Evolutionary conservation across 2,888 invertebrate species (phyloP), one percentile per base, ranked within the genome.

Genomic region (Netelia fuscicornis): DNA sequence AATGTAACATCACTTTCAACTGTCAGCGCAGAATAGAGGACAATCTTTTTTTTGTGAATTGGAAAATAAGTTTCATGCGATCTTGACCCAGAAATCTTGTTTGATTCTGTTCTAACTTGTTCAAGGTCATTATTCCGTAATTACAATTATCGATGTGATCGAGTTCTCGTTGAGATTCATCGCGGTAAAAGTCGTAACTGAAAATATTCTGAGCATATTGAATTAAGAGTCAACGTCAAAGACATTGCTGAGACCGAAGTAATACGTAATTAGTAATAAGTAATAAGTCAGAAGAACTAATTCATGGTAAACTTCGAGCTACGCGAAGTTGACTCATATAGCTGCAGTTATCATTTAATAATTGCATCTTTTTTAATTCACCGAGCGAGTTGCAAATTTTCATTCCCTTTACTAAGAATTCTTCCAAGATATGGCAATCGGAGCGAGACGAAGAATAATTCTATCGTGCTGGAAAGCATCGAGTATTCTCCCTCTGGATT

Each of bases 291-390:
- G 37, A 37, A 37, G 37, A 6, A 6, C 1, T 37, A 37, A 37
- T 37, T 37, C 3, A 37, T 37, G 37, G 37, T 37, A 37, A 37
- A 37, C 37, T 37, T 37, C 6, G 13, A 48, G 13, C 48, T 13
- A 13, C 2, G 44, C 56, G 13, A 10, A 20, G 64, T 76, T 44
- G 56, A 71, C 71, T 76, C 76, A 6, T 58, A 76, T 65, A 65
- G n/a, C 25, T 44, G 37, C 54, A 54, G 75, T 76, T 64, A 81
- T 81, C 76, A 71, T 81, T 81, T 71, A 65, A 76, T 81, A 76
- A 81, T 76, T 75, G 62, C 62, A 68, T 5, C 11, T 23, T 56
- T 70, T 44, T 11, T 56, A 64, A 54, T 20, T 25, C 60, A 20
- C 60, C 62, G 8, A n/a, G n/a, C 30, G 20, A 65, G 2, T 30